Base-by-base conservation (phyloP, 2,888 invertebrate genomes). In the Tiphia femorata region DNA sequence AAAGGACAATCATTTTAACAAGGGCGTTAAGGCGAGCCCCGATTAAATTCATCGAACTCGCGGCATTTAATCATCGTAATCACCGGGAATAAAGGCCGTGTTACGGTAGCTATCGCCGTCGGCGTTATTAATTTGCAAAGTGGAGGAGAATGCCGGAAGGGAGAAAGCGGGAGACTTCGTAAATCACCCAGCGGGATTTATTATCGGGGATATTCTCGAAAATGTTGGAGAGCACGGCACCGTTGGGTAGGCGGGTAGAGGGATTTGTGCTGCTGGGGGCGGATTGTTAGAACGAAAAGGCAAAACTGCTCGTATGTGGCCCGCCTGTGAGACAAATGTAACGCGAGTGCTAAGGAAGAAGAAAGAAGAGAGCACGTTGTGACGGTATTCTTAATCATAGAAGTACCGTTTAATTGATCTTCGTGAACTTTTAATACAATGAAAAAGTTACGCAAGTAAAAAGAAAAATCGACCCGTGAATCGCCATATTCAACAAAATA, bases 101-200 rank as follows among this genome's bases (percentile, higher is more conserved):
- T 49, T 55, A 59, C 30, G 40, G 44, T 43, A 38, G 41, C 48
- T 50, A 64, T 64, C 50, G 40, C 43, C 49, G 59, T 43, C 52
- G 50, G 33, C 55, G 58, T 62, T 64, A 62, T 62, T 62, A 62
- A 64, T 62, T 62, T 56, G 55, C 56, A 56, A 56, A 53, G 33
- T 62, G 43, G 23, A 38, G 17, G 19, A 0, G 23, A 4, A 5
- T 14, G 20, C 6, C 10, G 42, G 10, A 6, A 6, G 27, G 8
- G 12, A 2, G 19, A 30, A 21, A 44, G 51, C 20, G 40, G 27
- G 17, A 48, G 44, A 48, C 40, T 59, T 49, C 62, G 58, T 66
- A 67, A 67, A 62, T 65, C 59, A 67, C 44, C 50, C 33, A 30
- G 37, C 12, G 40, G 58, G 48, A 64, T 67, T 64, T 62, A 67